Base-by-base conservation (phyloP, 2,888 invertebrate genomes). In the Synergus japonicus region DNA sequence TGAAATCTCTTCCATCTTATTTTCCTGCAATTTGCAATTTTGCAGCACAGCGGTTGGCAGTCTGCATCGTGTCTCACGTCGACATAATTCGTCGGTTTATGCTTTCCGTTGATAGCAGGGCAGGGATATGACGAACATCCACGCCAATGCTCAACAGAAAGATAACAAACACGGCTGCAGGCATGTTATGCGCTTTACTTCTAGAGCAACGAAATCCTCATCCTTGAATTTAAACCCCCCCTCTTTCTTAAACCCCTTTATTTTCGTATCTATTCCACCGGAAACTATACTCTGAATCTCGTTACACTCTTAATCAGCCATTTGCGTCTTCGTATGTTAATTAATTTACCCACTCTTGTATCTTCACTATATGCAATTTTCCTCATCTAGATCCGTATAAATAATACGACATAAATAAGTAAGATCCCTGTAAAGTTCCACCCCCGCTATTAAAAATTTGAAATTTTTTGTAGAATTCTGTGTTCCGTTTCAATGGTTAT, bases 31-130 rank as follows among this genome's bases (percentile, higher is more conserved):
- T 76, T 76, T 76, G 54, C 58, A 54, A 7, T 60, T 76, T 76
- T 76, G 49, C 60, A 63, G 18, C 18, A 60, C 63, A 76, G 76
- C 76, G 54, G 76, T 76, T 22, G 76, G 76, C 60, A 84, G 86
- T 86, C 90, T 90, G 89, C 87, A 87, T 86, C 88, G 79, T 88
- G 87, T 90, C 87, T 88, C 84, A 83, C 81, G 83, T 81, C 84
- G 83, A 84, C 83, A 86, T 88, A 86, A 89, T 86, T 86, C 85
- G 85, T 84, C 84, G 86, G 88, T 89, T 89, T 90, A 89, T 80
- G 82, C 82, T 37, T 54, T 54, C 37, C 54, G 54, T 54, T 69
- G 69, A n/a, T 54, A 54, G n/a, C 54, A 54, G 15, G 49, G 49
- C 49, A 29, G 37, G 49, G 49, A 73, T 54, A 46, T 73, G 73